phyloP scores from a whole-genome alignment of 2,888 invertebrate genomes.

The Synergus laeviventris region DNA sequence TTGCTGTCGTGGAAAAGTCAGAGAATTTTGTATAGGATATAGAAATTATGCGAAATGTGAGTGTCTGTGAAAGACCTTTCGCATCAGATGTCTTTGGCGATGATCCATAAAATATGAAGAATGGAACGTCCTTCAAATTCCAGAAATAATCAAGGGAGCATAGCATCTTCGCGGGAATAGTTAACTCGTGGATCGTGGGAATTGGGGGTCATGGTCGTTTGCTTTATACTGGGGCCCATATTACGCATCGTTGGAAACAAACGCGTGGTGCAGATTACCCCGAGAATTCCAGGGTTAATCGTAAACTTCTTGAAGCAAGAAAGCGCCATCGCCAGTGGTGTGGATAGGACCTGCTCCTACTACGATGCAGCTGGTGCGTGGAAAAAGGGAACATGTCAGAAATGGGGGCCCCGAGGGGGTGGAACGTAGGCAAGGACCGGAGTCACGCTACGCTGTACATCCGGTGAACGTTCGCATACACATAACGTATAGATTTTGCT shows the following conservation, averaged over 20 bases:
- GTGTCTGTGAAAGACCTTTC: neutral
- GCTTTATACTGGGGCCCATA: conserved; percentile 43
- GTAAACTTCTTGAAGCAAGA: conserved; percentile 38
- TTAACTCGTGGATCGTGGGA: conserved; percentile 55
- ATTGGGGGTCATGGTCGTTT: conserved; percentile 59
- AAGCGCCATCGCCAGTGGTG: conserved; percentile 38
- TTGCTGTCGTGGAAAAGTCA: no score
- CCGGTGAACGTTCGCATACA: conserved; percentile 61
- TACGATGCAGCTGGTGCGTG: conserved; percentile 47
- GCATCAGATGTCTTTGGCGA: conserved; percentile 11
- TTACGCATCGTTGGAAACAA: conserved; percentile 51
- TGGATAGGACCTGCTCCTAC: conserved; percentile 43
- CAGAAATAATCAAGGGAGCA: conserved; percentile 38
- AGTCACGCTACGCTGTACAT: conserved; percentile 73
- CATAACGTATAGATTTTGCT: conserved; percentile 18
- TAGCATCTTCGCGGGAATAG: conserved; percentile 27
- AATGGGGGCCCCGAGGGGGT: conserved; percentile 50
- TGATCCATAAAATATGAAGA: conserved; percentile 12
- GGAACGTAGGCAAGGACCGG: conserved; percentile 62
- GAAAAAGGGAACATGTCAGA: conserved; percentile 43
- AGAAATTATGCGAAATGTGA: no score
- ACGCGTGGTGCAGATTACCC: conserved; percentile 45
- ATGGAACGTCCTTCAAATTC: conserved; percentile 35
- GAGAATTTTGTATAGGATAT: no score
- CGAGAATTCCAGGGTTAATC: conserved; percentile 47